Conservation (phyloP, 92 coral and sea anemone genomes). For the Epizoanthus fatuus region DNA sequence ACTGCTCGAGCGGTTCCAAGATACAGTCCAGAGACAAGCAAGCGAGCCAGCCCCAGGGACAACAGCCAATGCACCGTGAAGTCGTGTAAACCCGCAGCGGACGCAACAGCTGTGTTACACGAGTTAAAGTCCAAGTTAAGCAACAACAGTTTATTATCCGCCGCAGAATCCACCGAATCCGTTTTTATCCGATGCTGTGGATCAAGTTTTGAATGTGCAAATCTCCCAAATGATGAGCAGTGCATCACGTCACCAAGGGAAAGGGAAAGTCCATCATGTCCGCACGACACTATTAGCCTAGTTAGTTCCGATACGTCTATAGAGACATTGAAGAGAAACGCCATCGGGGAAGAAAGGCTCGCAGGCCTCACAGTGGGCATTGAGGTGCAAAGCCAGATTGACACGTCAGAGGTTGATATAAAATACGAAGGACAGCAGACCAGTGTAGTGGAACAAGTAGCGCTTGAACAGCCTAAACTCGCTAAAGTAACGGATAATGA, state of each 20-base stretch:
- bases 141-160: slow-evolving; percentile 1
- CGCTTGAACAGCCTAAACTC: too few species aligned
- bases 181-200: not conserved
- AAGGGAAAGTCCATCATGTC: not conserved
- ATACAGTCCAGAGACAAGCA: not conserved
- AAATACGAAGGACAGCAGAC: not conserved
- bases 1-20: too few species aligned
- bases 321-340: not conserved
- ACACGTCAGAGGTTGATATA: too few species aligned
- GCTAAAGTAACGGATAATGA: not conserved
- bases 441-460: not conserved
- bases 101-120: not conserved
- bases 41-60: not conserved
- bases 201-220: slow-evolving; percentile 1
- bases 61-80: not conserved
- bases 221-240: not conserved
- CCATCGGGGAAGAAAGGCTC: not conserved
- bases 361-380: too few species aligned
- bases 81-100: slow-evolving; percentile 6
- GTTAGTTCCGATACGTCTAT: not conserved
- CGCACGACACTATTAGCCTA: not conserved
- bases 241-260: not conserved
- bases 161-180: slow-evolving; percentile 4
- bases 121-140: not conserved
- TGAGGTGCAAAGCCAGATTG: too few species aligned